Percentiles rank a stretch among this genome's conserved stretches.
These are phyloP conservation scores for Pandion haliaetus DNA, from an alignment of 2,113 vertebrate species.

Conservation along the genomic window DNA sequence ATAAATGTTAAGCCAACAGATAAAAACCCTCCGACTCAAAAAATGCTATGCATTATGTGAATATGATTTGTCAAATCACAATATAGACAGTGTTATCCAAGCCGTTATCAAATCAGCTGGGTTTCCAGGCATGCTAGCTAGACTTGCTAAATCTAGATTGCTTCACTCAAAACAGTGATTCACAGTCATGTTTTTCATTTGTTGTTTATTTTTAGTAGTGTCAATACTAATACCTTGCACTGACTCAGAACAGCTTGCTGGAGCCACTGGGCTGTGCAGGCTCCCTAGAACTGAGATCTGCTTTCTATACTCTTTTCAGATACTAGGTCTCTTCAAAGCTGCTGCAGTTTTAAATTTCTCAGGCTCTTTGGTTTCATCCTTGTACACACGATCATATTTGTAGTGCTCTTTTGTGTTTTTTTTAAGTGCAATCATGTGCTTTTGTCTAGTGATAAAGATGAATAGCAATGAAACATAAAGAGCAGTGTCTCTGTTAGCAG, in stretches of 20 bases:
- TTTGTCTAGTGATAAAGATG: not conserved
- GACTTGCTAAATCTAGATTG: not conserved
- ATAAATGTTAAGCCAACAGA: not conserved
- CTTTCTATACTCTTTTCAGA: not conserved
- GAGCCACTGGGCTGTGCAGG: not conserved
- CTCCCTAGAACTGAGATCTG: not conserved
- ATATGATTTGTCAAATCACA: not conserved
- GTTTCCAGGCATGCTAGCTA: not conserved
- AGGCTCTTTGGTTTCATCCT: not conserved
- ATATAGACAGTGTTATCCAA: not conserved
- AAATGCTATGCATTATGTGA: not conserved
- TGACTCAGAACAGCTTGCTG: conserved; percentile 4
- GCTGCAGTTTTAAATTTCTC: not conserved
- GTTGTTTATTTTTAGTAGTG: conserved; percentile 14
- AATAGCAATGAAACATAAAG: not conserved
- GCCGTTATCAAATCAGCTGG: not conserved
- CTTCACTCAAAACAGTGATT: conserved; percentile 27
- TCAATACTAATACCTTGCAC: not conserved
- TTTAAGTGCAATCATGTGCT: not conserved
- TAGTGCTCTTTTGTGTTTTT: not conserved
- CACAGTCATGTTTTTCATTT: conserved; percentile 2
- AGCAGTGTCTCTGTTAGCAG: not conserved
- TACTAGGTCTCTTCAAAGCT: not conserved
- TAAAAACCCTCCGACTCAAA: not conserved
- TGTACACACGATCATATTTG: not conserved